Base-by-base conservation (phyloP, 92 coral and sea anemone genomes). In the Zoanthus gigantus region DNA sequence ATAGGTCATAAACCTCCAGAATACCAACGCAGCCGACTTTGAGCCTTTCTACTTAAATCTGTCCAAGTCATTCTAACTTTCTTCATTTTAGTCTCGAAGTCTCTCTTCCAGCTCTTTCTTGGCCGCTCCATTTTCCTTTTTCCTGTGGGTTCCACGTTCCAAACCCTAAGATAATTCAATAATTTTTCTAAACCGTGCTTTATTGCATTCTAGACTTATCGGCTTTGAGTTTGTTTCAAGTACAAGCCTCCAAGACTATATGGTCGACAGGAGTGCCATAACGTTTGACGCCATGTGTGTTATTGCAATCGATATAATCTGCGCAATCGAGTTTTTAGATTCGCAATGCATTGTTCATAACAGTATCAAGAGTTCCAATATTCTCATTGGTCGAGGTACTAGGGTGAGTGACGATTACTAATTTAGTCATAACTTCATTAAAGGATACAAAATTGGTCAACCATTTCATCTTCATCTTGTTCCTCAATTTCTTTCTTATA, bases 211-310 rank as follows among this genome's bases (percentile, higher is more conserved):
- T 71, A 89, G 92, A 15, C 89, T 89, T 14, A 71, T 89, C 23
- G 77, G 92, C 61, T 89, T 74, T 71, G 92, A 89, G 9, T 89
- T 89, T 34, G 84, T 89, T 23, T 89, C 92, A 7, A 89, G 89
- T 46, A 89, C 92, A 7, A 83, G 89, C 83, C 45, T 89, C 5
- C 84, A 89, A 65, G 84, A 82, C 42, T 77, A 37, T 12, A 78
- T 89, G 71, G 14, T 58, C 13, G 91, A 83, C 4, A 83, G 83
- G 1, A 67, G 77, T 17, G 42, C 84, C 17, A 66, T 89, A 68
- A 89, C 76, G 50, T 84, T 89, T 42, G 89, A 89, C 37, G 34
- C 89, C 13, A 83, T 89, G 63, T 89, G 89, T 48, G 85, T 76
- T 15, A 84, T 89, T 12, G 92, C 92, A 6, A 53, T 89, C 17